Evolutionary conservation across 2,797 vertebrate species (phyloP), one percentile per base, ranked within the genome.

Genomic region (Argya squamiceps): DNA sequence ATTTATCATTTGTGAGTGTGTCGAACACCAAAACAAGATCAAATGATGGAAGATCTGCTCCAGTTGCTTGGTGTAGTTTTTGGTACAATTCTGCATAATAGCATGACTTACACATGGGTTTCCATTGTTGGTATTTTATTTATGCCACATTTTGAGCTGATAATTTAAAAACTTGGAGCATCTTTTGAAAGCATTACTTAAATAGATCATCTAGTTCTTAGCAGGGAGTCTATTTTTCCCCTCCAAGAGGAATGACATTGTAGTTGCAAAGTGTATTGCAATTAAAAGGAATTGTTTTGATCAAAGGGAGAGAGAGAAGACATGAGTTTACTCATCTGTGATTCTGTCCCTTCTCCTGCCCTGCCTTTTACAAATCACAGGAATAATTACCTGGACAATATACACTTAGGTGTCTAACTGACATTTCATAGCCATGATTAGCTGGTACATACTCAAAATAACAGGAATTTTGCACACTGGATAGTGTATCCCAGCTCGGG

Each of bases 151-250:
- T 84, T 63, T 62, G 30, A 85, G 60, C 27, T 60, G 49, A 17
- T 50, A 77, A 43, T 88, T 91, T 32, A 56, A 91, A 91, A 89
- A 34, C 49, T 76, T 84, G 58, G 30, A 71, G 37, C 64, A 75
- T 84, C 60, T 92, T 79, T 84, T 63, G 55, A 83, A 97, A 94
- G 37, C 50, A 73, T 81, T 59, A 23, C 63, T 96, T 80, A 84
- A 91, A 88, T 70, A 86, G 84, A 93, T 85, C 4, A 32, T 92
- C 92, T 81, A 85, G 73, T 96, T 97, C 93, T 94, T 91, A 55
- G 74, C 12, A 20, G 53, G 4, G 11, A 64, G 49, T 71, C 32
- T 55, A 0, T 83, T 95, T 83, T 56, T 4, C 63, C 47, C 19
- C 17, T 88, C 1, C 4, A 82, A 58, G 56, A 80, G 58, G 53